Evolutionary conservation across 2,888 invertebrate species (phyloP).

Genomic region (Chrysina gloriosa): DNA sequence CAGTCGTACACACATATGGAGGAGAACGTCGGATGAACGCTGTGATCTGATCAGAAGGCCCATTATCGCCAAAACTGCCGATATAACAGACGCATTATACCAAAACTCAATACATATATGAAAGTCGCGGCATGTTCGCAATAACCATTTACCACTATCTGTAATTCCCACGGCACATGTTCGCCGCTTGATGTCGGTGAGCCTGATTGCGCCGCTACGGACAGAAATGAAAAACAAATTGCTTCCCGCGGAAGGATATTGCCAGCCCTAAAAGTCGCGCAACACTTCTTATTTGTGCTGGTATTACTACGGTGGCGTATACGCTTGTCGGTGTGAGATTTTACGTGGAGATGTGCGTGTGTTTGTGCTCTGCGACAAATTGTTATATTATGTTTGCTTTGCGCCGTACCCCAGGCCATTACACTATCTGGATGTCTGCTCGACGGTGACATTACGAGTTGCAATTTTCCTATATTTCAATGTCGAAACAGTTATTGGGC

Average conservation of each 20-base stretch:
- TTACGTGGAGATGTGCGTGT: not conserved
- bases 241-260: constrained; percentile 63
- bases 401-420: constrained; percentile 47
- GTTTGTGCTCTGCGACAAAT: constrained; percentile 52
- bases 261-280: constrained; percentile 59
- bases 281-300: constrained; percentile 54
- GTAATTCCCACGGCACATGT: constrained; percentile 62
- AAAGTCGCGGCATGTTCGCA: constrained; percentile 56
- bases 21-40: constrained; percentile 46
- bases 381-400: constrained; percentile 48
- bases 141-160: constrained; percentile 64
- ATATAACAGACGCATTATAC: constrained; percentile 62
- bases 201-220: constrained; percentile 57
- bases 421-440: constrained; percentile 47
- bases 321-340: constrained; percentile 11
- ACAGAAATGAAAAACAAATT: constrained; percentile 64
- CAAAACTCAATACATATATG: constrained; percentile 62
- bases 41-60: constrained; percentile 55
- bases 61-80: constrained; percentile 62
- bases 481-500: constrained; percentile 34
- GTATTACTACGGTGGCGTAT: constrained; percentile 47
- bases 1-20: constrained; percentile 52
- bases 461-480: constrained; percentile 38
- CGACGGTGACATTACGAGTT: constrained; percentile 32
- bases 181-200: constrained; percentile 60